Base-by-base conservation (phyloP, 2,113 vertebrate genomes). In the Chionodraco myersi region DNA sequence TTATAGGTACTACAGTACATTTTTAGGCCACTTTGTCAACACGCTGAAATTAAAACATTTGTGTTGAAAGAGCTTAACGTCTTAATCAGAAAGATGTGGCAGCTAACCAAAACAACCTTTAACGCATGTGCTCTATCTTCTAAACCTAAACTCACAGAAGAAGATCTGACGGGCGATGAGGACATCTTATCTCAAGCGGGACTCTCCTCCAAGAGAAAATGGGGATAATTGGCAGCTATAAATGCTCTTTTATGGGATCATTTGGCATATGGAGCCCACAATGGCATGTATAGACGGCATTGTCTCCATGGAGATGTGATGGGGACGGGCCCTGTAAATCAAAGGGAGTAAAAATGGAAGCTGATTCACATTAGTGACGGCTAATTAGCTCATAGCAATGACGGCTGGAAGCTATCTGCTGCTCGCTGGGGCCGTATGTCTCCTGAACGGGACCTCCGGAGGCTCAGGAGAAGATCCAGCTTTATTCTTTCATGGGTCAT, bases 351-450 rank as follows among this genome's bases (percentile, higher is more conserved):
- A 91, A 92, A 92, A 89, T 90, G 89, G 87, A 93, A 83, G 84
- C 85, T 69, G 80, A 83, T 87, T 83, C 86, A 84, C 92, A 93
- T 94, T 94, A 92, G 91, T 90, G 83, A 92, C 82, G 88, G 89
- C 87, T 92, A 94, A 94, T 94, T 91, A 94, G 89, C 85, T 91
- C 69, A 68, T 82, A 85, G 91, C 80, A 49, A 73, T 79, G 84
- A 80, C 45, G 85, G 86, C 90, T 88, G 64, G 49, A 80, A 75
- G 82, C 87, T 74, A 80, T 79, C 64, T 75, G 63, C 53, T 47
- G 56, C 68, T 80, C 1, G 2, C 72, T 76, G 78, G 80, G 69
- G 75, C 76, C 69, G 67, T 86, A 83, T 77, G 70, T 88, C 83
- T 88, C 36, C 41, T 2, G 10, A 76, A 65, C 51, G 45, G 56